Base-by-base conservation (phyloP, 92 coral and sea anemone species). In the Zoanthus solanderi region DNA sequence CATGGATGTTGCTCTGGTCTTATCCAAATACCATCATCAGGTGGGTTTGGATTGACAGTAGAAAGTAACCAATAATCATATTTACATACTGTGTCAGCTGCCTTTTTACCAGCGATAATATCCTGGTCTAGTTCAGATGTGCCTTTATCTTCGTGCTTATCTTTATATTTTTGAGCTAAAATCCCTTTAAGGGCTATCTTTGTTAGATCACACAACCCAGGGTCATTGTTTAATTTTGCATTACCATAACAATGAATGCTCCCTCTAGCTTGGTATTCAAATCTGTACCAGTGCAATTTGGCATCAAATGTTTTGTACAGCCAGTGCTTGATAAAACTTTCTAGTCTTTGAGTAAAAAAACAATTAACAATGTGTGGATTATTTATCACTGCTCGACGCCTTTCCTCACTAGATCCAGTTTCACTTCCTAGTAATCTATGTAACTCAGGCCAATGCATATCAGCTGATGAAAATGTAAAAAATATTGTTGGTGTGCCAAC, bases 271-370 rank as follows among this genome's bases (percentile, higher is more conserved):
- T 92, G 97, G 68, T 94, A 94, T 88, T 94, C 97, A 94, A 75
- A 94, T 78, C 97, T 87, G 65, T 75, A 93, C 94, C 94, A 93
- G 91, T 93, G 96, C 97, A 94, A 92, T 68, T 92, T 89, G 48
- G 94, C 88, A 89, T 91, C 92, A 75, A 94, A 93, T 50, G 95
- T 92, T 48, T 92, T 88, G 84, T 90, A 94, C 77, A 94, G 52
- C 95, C 97, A 94, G 80, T 94, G 83, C 69, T 94, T 94, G 7
- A 94, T 76, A 88, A 92, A 94, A 82, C 92, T 90, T 74, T 94
- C 93, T 83, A 94, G 79, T 72, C 95, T 85, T 58, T 92, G 98
- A 14, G 94, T 94, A 83, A 92, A 94, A 93, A 92, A 94, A 89
- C 97, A 92, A 79, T 92, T 92, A 15, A 87, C 77, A 54, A 83